Evolutionary conservation across 2,888 invertebrate species (phyloP).

Genomic region (Gibbula magus): DNA sequence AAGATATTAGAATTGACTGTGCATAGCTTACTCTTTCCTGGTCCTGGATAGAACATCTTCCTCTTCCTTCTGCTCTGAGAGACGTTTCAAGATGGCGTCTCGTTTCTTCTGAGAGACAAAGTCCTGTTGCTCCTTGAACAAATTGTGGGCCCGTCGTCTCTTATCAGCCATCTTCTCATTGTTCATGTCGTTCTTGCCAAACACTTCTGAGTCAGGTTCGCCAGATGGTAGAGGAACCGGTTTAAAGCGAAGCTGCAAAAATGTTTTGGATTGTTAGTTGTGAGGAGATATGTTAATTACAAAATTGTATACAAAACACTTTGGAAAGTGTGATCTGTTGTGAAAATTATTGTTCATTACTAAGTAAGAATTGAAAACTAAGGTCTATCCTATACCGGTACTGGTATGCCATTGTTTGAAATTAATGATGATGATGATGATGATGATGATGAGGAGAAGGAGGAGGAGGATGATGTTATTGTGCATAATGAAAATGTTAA

Average conservation of each 20-base stretch:
- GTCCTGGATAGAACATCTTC: constrained; percentile 68
- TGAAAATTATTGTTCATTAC: too few species aligned
- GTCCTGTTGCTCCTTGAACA: constrained; percentile 71
- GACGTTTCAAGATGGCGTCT: constrained; percentile 68
- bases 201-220: constrained; percentile 70
- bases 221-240: constrained; percentile 69
- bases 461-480: too few species aligned
- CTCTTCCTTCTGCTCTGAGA: constrained; percentile 73
- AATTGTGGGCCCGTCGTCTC: constrained; percentile 65
- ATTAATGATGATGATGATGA: too few species aligned
- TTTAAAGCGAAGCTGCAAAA: constrained; percentile 69
- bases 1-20: background rate
- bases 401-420: too few species aligned
- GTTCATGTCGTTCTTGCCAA: constrained; percentile 74
- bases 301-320: too few species aligned
- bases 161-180: constrained; percentile 72
- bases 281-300: background rate
- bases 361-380: too few species aligned
- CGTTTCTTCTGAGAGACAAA: constrained; percentile 72
- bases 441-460: too few species aligned
- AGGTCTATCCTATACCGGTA: too few species aligned
- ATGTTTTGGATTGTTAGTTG: background rate
- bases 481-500: too few species aligned
- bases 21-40: constrained; percentile 68
- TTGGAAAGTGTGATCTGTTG: too few species aligned